Base-by-base conservation (phyloP, 2,797 vertebrate genomes). In the Neoniphon sammara region DNA sequence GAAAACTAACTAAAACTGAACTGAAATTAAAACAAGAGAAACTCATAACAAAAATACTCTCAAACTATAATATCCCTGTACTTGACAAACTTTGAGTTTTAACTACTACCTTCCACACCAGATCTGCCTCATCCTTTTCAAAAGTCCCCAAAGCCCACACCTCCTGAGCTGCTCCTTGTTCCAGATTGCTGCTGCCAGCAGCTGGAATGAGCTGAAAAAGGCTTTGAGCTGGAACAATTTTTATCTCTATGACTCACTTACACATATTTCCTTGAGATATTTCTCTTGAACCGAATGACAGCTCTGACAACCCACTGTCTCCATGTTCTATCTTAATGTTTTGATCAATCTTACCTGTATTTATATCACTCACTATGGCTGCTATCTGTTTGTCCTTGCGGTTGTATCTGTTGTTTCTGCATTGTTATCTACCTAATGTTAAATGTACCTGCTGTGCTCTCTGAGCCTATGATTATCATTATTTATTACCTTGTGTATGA, bases 141-240 rank as follows among this genome's bases (percentile, higher is more conserved):
- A 83, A 73, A 70, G 77, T 80, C 60, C 64, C 71, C 55, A 20
- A 59, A 72, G 70, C 62, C 67, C 18, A 17, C 1, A 73, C 75
- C 74, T 81, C 73, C 66, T 44, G 56, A 84, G 63, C 70, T 77
- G 76, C 52, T 60, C 75, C 70, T 78, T 71, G 86, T 89, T 89
- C 82, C 87, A 87, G 77, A 81, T 86, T 80, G 83, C 75, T 82
- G 86, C 85, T 59, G 77, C 76, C 79, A 81, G 75, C 83, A 85
- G 91, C 85, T 85, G 85, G 81, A 81, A 84, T 73, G 73, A 80
- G 85, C 70, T 73, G 63, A 70, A 79, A 84, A 83, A 81, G 47
- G 39, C 81, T 84, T 66, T 77, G 83, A 88, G 73, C 64, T 80
- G 77, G 75, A 89, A 87, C 81, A 69, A 73, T 83, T 80, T 86